phyloP scores from a whole-genome alignment of 2,888 invertebrate species.

The Seira musarum region DNA sequence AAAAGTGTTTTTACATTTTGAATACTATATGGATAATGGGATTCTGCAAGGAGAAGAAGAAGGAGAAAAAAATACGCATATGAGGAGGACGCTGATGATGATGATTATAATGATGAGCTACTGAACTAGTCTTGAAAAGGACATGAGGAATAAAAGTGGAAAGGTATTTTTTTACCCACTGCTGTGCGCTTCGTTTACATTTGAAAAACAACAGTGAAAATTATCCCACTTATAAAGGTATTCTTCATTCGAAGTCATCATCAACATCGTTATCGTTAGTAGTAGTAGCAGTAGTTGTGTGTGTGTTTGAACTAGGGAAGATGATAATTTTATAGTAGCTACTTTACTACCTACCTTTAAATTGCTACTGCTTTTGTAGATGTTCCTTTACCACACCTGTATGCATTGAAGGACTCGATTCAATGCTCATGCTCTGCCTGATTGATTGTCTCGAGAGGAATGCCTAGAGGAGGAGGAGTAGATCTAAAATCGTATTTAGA shows the following conservation, averaged over 20 bases:
- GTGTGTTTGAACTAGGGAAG: not conserved
- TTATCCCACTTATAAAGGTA: constrained; percentile 39
- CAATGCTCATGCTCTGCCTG: constrained; percentile 24
- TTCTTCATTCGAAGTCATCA: constrained; percentile 21
- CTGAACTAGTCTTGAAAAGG: constrained; percentile 54
- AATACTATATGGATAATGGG: not conserved
- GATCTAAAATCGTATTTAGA: not conserved
- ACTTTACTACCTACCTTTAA: not conserved
- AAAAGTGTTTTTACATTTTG: constrained; percentile 6
- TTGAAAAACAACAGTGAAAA: constrained; percentile 56
- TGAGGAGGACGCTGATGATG: not conserved
- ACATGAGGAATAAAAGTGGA: constrained; percentile 29
- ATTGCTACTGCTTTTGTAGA: not conserved
- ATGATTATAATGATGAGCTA: constrained; percentile 31
- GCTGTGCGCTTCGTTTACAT: constrained; percentile 6
- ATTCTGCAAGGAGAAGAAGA: too few relatives aligned
- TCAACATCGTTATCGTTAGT: not conserved
- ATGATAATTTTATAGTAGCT: not conserved
- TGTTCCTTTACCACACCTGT: not conserved
- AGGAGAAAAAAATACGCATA: not conserved
- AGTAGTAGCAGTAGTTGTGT: too few relatives aligned
- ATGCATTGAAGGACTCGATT: not conserved
- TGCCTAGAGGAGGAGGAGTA: constrained; percentile 32
- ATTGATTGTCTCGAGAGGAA: constrained; percentile 41
- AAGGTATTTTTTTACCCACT: not conserved